Evolutionary conservation across 2,888 invertebrate species (phyloP), one percentile per base, ranked within the genome.

Genomic region (Incurvaria masculella): DNA sequence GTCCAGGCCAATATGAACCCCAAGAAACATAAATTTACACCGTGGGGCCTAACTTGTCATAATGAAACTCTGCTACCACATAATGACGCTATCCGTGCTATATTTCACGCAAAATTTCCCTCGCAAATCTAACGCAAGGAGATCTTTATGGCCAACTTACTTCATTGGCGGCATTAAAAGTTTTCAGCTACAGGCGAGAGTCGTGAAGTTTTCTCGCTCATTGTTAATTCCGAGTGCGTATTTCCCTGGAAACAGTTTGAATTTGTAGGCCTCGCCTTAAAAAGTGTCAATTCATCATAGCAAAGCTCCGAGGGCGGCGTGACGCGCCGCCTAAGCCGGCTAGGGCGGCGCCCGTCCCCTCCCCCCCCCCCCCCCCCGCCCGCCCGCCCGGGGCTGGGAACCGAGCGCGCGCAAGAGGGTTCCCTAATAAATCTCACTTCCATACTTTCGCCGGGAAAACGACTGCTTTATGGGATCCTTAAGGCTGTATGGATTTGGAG

Each of bases 401-500:
- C 65, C 48, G 69, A 52, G 72, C 71, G 70, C 68, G 68, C 69
- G 71, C 65, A 64, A 72, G 69, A 67, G 72, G 76, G 73, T 75
- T 72, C 73, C 66, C 62, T 59, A 60, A 78, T 79, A 79, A 79
- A 79, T 79, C 79, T 78, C 69, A 73, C 78, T 79, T 73, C 72
- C 73, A 75, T 78, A 76, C 79, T 76, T 73, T 72, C 70, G 71
- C 74, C 71, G 72, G 74, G 75, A 72, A 69, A 71, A 69, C 73
- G 75, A 72, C 72, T 79, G 74, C 69, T 79, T 79, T 79, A 79
- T 78, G 79, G 66, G 76, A 78, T 74, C 74, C 78, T 79, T 76
- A 78, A 78, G 79, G 78, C 78, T 73, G 78, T 79, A 79, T 79
- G 79, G 79, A 79, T 79, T 79, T 76, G 72, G 73, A 69, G 70